Percentiles rank a stretch among this genome's conserved stretches.
These are phyloP conservation scores for Ornithorhynchus anatinus DNA, from an alignment of 2,113 vertebrate genomes.

Conservation along the genomic window DNA sequence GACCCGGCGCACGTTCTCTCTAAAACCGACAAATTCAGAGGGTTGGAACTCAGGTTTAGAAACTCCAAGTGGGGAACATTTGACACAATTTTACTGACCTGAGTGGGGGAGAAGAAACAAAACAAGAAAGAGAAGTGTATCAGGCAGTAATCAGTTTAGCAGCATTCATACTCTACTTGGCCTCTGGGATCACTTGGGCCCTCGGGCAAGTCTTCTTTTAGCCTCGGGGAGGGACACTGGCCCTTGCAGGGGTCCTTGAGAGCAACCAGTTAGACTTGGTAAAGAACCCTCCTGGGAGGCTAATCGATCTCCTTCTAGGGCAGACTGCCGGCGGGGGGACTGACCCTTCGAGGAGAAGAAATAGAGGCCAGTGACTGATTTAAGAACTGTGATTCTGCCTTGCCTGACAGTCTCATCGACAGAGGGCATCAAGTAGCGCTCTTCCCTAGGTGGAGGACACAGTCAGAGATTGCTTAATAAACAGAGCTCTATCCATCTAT, in stretches of 20 bases:
- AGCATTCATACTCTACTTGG: constrained; percentile 14
- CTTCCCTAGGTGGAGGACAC: too few relatives aligned
- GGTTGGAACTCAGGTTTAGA: constrained; percentile 98
- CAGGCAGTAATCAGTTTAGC: constrained; percentile 50
- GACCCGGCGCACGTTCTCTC: constrained; percentile 83
- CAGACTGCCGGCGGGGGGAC: background rate
- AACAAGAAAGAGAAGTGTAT: constrained; percentile 45
- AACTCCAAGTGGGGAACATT: constrained; percentile 94
- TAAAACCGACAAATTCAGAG: constrained; percentile 85
- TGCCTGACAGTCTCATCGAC: too few relatives aligned
- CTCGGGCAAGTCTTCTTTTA: background rate
- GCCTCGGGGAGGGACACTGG: background rate
- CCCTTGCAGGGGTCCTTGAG: background rate
- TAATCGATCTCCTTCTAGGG: constrained; percentile 1
- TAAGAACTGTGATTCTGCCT: too few relatives aligned
- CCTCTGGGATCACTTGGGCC: background rate
- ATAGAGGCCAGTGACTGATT: too few relatives aligned
- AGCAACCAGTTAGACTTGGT: too few relatives aligned
- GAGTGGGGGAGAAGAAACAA: constrained; percentile 4
- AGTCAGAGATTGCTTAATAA: too few relatives aligned
- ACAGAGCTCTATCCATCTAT: too few relatives aligned
- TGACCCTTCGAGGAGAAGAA: background rate
- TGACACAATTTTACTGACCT: constrained; percentile 97
- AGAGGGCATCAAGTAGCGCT: too few relatives aligned
- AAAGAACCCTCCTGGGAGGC: constrained; percentile 11